Conservation (phyloP, 2,888 invertebrate genomes). For the Apamea epomidion region DNA sequence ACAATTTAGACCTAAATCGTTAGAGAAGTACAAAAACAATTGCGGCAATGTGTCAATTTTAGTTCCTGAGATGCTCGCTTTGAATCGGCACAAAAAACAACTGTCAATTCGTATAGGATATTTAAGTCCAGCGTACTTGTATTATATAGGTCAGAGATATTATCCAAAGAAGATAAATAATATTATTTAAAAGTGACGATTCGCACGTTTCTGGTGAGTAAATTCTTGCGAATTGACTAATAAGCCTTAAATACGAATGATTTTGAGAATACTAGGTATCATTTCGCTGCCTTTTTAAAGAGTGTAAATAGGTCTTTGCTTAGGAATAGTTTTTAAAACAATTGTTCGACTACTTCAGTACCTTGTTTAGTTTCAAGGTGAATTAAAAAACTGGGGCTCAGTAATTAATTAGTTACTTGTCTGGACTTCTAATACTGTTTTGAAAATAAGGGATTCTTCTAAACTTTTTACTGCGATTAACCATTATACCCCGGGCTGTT, state of each 20-base stretch:
- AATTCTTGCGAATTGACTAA: background rate
- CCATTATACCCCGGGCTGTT: background rate
- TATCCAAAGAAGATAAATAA: no score
- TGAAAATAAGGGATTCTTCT: background rate
- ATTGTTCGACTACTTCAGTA: background rate
- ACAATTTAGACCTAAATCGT: no score
- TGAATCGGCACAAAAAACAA: no score
- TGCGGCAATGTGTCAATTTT: no score
- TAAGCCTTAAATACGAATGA: background rate
- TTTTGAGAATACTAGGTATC: background rate
- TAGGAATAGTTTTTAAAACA: background rate
- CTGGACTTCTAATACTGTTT: slow-evolving; percentile 13
- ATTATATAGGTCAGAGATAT: no score
- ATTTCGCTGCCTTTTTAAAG: no score
- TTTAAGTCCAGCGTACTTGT: no score
- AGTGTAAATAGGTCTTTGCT: background rate
- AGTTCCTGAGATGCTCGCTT: no score
- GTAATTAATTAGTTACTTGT: slow-evolving; percentile 14
- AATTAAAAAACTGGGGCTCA: slow-evolving; percentile 11
- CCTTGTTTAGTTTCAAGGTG: slow-evolving; percentile 26
- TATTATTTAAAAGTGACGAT: no score
- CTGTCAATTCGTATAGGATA: no score
- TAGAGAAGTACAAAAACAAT: no score
- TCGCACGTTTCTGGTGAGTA: background rate
- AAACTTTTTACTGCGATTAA: background rate